Evolutionary conservation across 2,888 invertebrate species (phyloP).

Genomic region (Cephus pygmeus): DNA sequence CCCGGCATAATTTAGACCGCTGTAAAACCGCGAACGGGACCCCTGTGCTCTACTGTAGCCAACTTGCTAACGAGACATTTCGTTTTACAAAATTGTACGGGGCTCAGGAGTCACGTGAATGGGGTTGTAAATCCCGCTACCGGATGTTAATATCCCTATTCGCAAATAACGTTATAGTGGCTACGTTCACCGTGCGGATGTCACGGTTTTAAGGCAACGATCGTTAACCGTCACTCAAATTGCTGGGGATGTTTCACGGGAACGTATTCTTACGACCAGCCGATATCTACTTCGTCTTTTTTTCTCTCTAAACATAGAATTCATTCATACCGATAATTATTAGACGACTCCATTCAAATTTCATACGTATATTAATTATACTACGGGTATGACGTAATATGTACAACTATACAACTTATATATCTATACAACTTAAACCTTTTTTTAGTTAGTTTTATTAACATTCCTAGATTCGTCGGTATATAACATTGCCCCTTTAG

Average conservation of each 20-base stretch:
- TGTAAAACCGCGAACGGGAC: conserved; percentile 52
- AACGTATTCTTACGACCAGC: not conserved
- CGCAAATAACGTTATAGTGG: conserved; percentile 43
- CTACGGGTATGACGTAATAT: not conserved
- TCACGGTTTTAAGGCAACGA: conserved; percentile 42
- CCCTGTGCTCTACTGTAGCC: conserved; percentile 23
- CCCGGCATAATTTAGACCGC: conserved; percentile 59
- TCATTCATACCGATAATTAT: too few species aligned
- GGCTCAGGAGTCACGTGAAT: conserved; percentile 47
- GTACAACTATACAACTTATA: too few species aligned
- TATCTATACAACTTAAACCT: not conserved
- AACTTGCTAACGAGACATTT: conserved; percentile 62
- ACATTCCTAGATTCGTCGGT: not conserved
- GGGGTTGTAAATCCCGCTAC: conserved; percentile 55
- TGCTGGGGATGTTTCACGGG: not conserved
- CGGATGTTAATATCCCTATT: conserved; percentile 58
- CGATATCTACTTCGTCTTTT: not conserved
- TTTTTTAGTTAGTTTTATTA: not conserved
- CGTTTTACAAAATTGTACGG: conserved; percentile 61
- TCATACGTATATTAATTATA: not conserved
- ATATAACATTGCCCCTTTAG: not conserved
- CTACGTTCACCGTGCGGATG: conserved; percentile 27
- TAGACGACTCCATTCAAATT: not conserved
- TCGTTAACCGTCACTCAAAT: conserved; percentile 40
- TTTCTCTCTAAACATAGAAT: conserved; percentile 8